Evolutionary conservation across 2,797 vertebrate genomes (phyloP).

Genomic region (Setipinna tenuifilis): DNA sequence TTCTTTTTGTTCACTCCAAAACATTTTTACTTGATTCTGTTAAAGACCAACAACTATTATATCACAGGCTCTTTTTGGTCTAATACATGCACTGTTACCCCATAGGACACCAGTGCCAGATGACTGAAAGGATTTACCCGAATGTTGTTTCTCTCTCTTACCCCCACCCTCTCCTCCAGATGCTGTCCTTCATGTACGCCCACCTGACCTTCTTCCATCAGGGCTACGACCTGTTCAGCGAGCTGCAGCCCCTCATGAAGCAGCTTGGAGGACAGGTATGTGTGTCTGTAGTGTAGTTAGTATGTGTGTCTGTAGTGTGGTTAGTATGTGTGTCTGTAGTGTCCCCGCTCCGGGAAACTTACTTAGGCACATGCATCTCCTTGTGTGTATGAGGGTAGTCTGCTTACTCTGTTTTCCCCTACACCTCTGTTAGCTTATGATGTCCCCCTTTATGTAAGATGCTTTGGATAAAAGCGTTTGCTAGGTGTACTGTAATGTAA

Average conservation of each 20-base stretch:
- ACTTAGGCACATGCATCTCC: too few relatives aligned
- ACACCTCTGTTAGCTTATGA: too few relatives aligned
- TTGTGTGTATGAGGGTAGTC: too few relatives aligned
- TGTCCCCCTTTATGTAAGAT: too few relatives aligned
- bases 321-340: too few relatives aligned
- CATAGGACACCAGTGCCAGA: background rate
- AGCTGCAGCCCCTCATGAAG: constrained; percentile 95
- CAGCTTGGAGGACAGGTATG: constrained; percentile 94
- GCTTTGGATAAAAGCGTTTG: too few relatives aligned
- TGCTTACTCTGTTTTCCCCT: too few relatives aligned
- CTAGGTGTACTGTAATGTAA: too few relatives aligned
- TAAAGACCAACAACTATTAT: too few relatives aligned
- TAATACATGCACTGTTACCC: background rate
- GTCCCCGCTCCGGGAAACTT: too few relatives aligned
- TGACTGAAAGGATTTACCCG: background rate
- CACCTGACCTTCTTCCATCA: constrained; percentile 98
- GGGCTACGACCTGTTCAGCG: constrained; percentile 96
- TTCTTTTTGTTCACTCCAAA: background rate
- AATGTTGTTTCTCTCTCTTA: background rate
- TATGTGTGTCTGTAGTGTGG: too few relatives aligned
- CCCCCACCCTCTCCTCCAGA: constrained; percentile 71
- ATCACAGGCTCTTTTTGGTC: background rate
- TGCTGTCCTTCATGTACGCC: constrained; percentile 98
- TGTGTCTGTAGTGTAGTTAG: too few relatives aligned
- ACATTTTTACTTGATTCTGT: background rate